A percentile compares a stretch with the other conserved stretches of the same genome.
Conservation (phyloP, 1,140 invertebrate species). For the Diabrotica virgifera region DNA sequence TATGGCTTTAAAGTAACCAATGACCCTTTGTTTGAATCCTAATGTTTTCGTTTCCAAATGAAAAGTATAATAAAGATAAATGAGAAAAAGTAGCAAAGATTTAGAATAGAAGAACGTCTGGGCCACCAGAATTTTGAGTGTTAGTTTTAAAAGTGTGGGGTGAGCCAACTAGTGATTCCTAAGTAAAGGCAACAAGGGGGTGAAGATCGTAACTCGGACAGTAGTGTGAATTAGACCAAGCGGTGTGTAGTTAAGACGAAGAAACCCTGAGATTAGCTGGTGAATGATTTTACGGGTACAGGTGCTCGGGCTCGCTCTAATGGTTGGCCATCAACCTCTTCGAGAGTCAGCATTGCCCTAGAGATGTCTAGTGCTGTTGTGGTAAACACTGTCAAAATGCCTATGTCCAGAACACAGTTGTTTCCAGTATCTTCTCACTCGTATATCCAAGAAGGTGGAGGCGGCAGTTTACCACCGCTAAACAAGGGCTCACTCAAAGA, state of each 20-base stretch:
- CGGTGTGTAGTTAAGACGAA: slow-evolving; percentile 13
- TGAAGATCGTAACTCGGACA: slow-evolving; percentile 10
- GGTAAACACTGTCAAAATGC: slow-evolving; percentile 45
- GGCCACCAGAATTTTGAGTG: slow-evolving; percentile 19
- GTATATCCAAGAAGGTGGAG: slow-evolving; percentile 43
- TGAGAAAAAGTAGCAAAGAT: slow-evolving; percentile 19
- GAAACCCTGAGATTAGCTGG: slow-evolving; percentile 19
- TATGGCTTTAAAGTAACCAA: slow-evolving; percentile 45
- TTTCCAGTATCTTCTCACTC: slow-evolving; percentile 43
- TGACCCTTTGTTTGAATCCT: slow-evolving; percentile 41
- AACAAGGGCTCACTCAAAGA: slow-evolving; percentile 41
- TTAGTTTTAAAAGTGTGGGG: slow-evolving; percentile 19
- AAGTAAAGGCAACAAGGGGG: slow-evolving; percentile 5
- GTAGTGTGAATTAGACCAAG: slow-evolving; percentile 14
- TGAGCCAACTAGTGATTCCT: slow-evolving; percentile 11
- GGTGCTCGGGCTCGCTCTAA: slow-evolving; percentile 33
- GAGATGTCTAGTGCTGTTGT: slow-evolving; percentile 47
- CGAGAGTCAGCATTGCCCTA: slow-evolving; percentile 34
- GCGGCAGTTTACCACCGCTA: slow-evolving; percentile 40
- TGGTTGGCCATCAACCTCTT: slow-evolving; percentile 41
- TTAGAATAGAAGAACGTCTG: slow-evolving; percentile 21
- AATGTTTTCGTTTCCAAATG: slow-evolving; percentile 41
- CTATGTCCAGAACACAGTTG: slow-evolving; percentile 45
- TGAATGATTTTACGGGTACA: slow-evolving; percentile 26
- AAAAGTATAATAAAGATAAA: slow-evolving; percentile 24